Evolutionary conservation across 2,888 invertebrate species (phyloP), one percentile per base, ranked within the genome.

Genomic region (Tetragonula carbonaria): DNA sequence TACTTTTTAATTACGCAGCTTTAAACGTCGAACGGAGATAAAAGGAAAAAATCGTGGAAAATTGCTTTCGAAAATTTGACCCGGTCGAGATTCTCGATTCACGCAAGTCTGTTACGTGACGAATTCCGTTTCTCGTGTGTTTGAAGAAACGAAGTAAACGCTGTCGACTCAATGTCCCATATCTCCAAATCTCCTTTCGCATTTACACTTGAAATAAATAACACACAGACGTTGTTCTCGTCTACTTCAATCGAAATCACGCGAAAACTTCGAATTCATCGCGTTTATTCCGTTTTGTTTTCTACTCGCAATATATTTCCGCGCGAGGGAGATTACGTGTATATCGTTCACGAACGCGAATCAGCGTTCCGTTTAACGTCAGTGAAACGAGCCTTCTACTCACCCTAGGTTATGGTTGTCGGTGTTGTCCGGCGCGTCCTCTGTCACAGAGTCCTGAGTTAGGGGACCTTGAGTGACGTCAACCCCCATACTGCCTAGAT

Each of bases 401-500:
- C 92, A 96, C 96, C 96, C 96, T 93, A 95, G 95, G 90, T 95
- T 95, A 90, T 95, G 94, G 91, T 95, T 95, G 90, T 95, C 95
- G 68, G 95, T 94, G 88, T 95, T 95, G 86, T 94, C 94, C 28
- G 94, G 87, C 79, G 93, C 91, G 90, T 94, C 94, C 81, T 93
- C 92, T 88, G 95, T 95, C 74, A 95, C 94, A 74, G 95, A 93
- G 87, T 95, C 95, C 87, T 95, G 95, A 72, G 95, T 95, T 74
- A 96, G 94, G 18, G 96, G 96, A 53, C 96, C 96, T 66, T 96
- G 96, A 83, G 95, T 96, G 78, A 96, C 95, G 93, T 97, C 96
- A 72, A 97, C 97, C 45, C 97, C 97, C 96, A 97, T 97, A 87
- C 96, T 96, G 85, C 96, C 96, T 84, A 96, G 95, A 94, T 97